A percentile compares a stretch with the other conserved stretches of the same genome.
phyloP scores from a whole-genome alignment of 2,888 invertebrate species.

The Myopa testacea region DNA sequence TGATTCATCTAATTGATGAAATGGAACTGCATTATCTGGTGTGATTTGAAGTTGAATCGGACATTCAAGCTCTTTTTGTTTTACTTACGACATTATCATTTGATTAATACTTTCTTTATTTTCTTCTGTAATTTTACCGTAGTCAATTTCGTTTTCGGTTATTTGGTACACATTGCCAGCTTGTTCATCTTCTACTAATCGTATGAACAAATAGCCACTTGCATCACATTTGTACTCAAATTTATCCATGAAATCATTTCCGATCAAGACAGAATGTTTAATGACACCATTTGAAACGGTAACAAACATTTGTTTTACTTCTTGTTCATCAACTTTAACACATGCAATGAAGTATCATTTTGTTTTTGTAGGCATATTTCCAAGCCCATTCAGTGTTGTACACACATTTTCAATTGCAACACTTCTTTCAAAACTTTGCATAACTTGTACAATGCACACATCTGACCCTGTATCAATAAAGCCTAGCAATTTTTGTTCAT shows the following conservation, averaged over 20 bases:
- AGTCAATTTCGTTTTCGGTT: background rate
- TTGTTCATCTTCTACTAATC: background rate
- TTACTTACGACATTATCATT: no score
- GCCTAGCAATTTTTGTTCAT: background rate
- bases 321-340: background rate
- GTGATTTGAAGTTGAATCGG: background rate
- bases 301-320: slow-evolving; percentile 7
- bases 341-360: background rate
- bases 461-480: background rate
- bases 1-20: background rate
- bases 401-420: background rate
- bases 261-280: background rate
- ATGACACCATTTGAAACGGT: background rate
- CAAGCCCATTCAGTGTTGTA: background rate
- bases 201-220: background rate
- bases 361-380: background rate
- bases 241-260: background rate
- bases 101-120: slow-evolving; percentile 1
- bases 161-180: slow-evolving; percentile 26
- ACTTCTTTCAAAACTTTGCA: no score
- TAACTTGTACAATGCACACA: no score
- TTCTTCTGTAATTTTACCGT: no score
- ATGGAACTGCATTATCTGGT: background rate
- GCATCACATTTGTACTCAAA: background rate
- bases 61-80: background rate